Percentiles rank a stretch among this genome's conserved stretches.
phyloP scores from a whole-genome alignment of 2,113 vertebrate genomes.

The Rhynchopsitta pachyrhyncha region DNA sequence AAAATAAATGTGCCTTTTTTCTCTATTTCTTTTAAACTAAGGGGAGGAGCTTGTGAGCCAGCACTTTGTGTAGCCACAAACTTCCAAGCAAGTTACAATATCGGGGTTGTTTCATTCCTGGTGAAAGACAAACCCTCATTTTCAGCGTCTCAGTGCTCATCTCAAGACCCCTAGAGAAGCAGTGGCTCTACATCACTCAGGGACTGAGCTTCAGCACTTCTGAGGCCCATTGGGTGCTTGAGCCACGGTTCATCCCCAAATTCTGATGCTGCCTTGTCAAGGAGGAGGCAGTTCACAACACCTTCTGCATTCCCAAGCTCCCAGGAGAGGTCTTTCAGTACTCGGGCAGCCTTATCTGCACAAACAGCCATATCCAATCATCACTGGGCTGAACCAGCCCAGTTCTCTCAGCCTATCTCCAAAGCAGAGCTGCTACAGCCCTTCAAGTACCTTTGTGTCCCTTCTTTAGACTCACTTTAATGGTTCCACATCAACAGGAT shows the following conservation, averaged over 20 bases:
- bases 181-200: fast-evolving
- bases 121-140: neutral
- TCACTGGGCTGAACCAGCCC: neutral
- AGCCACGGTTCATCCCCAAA: neutral
- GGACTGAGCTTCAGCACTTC: neutral
- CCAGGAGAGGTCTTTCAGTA: neutral
- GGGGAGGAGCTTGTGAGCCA: neutral
- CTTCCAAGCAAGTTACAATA: neutral
- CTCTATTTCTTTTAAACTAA: neutral
- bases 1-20: neutral
- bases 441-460: neutral
- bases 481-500: neutral
- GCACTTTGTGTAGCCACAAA: neutral
- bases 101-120: neutral
- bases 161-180: neutral
- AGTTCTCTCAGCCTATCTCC: neutral
- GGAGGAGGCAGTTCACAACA: neutral
- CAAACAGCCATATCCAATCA: neutral
- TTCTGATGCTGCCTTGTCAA: neutral
- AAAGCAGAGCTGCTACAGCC: neutral
- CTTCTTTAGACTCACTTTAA: neutral
- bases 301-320: neutral
- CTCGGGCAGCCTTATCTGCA: neutral
- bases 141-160: neutral
- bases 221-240: neutral